Conservation (phyloP, 2,797 vertebrate genomes). For the Anguilla obscura region DNA sequence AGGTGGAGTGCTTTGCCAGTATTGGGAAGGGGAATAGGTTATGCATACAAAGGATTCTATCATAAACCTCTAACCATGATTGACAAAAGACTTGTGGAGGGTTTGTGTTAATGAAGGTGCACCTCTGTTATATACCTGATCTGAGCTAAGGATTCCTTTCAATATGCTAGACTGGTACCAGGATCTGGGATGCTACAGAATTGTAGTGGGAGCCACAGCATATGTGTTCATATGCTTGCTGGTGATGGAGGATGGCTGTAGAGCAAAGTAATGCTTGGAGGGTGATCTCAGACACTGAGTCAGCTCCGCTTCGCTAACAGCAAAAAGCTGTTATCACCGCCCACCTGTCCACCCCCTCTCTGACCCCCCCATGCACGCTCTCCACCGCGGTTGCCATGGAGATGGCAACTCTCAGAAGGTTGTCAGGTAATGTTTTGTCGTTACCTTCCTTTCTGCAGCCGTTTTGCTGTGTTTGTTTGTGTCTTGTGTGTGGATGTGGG, state of each 20-base stretch:
- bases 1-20: neutral
- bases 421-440: neutral
- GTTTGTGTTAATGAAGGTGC: neutral
- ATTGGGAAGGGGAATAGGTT: neutral
- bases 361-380: neutral
- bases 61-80: neutral
- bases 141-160: neutral
- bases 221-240: neutral
- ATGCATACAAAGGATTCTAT: neutral
- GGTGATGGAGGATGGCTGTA: neutral
- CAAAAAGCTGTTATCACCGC: neutral
- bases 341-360: neutral
- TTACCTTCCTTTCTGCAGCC: neutral
- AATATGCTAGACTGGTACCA: neutral
- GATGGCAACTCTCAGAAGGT: neutral
- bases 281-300: conserved; percentile 19
- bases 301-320: neutral
- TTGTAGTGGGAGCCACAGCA: neutral
- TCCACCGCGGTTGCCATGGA: neutral
- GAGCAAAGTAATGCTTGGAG: neutral
- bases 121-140: neutral
- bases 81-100: neutral
- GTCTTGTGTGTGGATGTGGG: neutral
- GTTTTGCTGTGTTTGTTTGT: neutral
- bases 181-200: neutral